A percentile compares a stretch with the other conserved stretches of the same genome.
phyloP scores from a whole-genome alignment of 2,888 invertebrate genomes.

The Drosophila subsilvestris region DNA sequence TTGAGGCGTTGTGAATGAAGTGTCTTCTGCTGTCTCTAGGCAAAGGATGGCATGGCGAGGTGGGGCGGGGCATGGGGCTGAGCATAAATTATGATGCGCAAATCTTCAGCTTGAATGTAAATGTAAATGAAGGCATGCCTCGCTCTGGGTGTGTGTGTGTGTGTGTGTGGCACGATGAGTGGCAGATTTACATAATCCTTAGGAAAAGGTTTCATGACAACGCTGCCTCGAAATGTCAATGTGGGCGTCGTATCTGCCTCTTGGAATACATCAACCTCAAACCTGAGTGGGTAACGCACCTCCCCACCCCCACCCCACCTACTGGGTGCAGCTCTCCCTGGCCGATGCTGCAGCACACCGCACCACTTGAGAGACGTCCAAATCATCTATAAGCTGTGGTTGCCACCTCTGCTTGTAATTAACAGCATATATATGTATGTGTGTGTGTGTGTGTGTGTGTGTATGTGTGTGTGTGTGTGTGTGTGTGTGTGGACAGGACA shows the following conservation, averaged over 20 bases:
- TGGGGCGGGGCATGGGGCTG: conserved; percentile 20
- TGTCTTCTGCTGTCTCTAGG: conserved; percentile 40
- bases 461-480: conserved; percentile 1
- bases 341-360: neutral
- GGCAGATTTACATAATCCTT: conserved; percentile 79
- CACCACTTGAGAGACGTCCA: conserved; percentile 28
- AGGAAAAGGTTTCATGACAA: conserved; percentile 78
- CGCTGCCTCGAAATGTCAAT: conserved; percentile 75
- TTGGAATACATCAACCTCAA: conserved; percentile 25
- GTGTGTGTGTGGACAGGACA: conserved; percentile 22
- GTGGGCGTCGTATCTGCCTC: conserved; percentile 43
- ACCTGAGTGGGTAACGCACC: neutral
- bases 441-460: conserved; percentile 1
- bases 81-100: conserved; percentile 80
- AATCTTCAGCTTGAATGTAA: conserved; percentile 78
- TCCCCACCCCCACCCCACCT: neutral
- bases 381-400: conserved; percentile 54
- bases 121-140: conserved; percentile 74
- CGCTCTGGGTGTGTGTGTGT: conserved; percentile 21
- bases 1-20: conserved; percentile 74
- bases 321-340: too few relatives aligned
- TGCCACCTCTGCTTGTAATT: conserved; percentile 70
- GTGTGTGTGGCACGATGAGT: conserved; percentile 67
- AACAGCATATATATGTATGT: conserved; percentile 54
- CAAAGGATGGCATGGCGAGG: neutral